phyloP scores from a whole-genome alignment of 30 jellyfish, hydroid and myxozoan genomes.

The Chrysaora quinquecirrha region DNA sequence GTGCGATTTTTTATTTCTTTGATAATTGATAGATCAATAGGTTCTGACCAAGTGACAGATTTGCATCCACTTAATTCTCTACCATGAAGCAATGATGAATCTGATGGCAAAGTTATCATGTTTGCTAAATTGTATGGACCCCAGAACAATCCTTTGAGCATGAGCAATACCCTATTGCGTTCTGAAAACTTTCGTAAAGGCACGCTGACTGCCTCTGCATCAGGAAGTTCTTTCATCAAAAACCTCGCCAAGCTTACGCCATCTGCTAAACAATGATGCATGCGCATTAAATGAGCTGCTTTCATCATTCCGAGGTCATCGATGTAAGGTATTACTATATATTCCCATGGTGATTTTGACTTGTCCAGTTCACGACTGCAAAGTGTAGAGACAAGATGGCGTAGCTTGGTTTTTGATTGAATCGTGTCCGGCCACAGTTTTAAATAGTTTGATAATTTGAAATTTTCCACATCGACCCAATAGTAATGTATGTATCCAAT shows the following conservation, averaged over 20 bases:
- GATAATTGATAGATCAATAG: slow-evolving; percentile 56
- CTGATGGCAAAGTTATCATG: slow-evolving; percentile 55
- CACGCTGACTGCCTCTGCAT: slow-evolving; percentile 31
- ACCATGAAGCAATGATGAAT: slow-evolving; percentile 62
- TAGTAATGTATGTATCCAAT: slow-evolving; percentile 66
- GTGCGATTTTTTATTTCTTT: slow-evolving; percentile 67
- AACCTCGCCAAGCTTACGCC: slow-evolving; percentile 74
- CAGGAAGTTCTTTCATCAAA: slow-evolving; percentile 63
- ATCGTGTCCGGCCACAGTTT: slow-evolving; percentile 46
- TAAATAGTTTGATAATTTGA: slow-evolving; percentile 61
- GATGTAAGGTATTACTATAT: slow-evolving; percentile 47
- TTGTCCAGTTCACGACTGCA: slow-evolving; percentile 56
- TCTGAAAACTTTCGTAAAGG: slow-evolving; percentile 74
- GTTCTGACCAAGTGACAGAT: slow-evolving; percentile 79
- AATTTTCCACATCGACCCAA: slow-evolving; percentile 68
- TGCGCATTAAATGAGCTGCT: slow-evolving; percentile 71
- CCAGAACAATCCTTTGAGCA: slow-evolving; percentile 65
- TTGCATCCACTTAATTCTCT: slow-evolving; percentile 55
- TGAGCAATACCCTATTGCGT: slow-evolving; percentile 44
- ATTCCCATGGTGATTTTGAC: slow-evolving; percentile 84
- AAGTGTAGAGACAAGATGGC: slow-evolving; percentile 27
- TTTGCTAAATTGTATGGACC: slow-evolving; percentile 55
- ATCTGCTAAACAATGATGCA: slow-evolving; percentile 88
- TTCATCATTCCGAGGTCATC: slow-evolving; percentile 43
- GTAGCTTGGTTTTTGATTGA: slow-evolving; percentile 26